Conservation (phyloP, 2,797 vertebrate genomes). For the Salmo trutta region DNA sequence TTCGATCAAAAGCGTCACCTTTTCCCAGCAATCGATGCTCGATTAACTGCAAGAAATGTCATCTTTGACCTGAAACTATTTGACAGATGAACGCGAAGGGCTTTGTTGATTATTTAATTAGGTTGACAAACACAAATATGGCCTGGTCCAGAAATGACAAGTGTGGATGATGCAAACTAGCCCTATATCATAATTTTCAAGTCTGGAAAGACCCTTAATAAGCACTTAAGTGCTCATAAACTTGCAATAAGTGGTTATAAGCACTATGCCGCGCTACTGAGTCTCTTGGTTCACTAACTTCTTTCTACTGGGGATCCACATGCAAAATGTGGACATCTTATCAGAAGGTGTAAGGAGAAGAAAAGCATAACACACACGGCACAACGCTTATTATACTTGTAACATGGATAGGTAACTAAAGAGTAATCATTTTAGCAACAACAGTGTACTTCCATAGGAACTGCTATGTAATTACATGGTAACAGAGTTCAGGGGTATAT, state of each 20-base stretch:
- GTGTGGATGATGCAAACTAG: neutral
- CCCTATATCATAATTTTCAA: neutral
- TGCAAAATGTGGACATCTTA: too few species aligned
- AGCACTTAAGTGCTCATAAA: neutral
- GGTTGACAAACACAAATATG: neutral
- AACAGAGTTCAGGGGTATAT: neutral
- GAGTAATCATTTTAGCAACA: neutral
- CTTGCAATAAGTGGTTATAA: neutral
- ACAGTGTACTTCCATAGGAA: neutral
- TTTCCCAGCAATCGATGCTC: conserved; percentile 14
- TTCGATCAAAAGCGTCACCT: conserved; percentile 16
- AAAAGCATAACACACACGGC: neutral
- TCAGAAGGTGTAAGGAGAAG: neutral
- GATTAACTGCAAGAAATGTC: conserved; percentile 13
- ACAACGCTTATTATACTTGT: neutral
- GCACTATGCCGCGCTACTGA: neutral
- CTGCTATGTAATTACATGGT: neutral
- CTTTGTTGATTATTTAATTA: neutral
- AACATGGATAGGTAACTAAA: neutral
- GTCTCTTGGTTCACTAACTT: neutral
- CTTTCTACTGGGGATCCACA: too few species aligned
- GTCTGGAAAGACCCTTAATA: neutral
- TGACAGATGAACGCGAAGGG: neutral
- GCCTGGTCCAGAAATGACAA: neutral
- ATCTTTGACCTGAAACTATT: conserved; percentile 25